Conservation (phyloP, 2,113 vertebrate species). For the Ondatra zibethicus region DNA sequence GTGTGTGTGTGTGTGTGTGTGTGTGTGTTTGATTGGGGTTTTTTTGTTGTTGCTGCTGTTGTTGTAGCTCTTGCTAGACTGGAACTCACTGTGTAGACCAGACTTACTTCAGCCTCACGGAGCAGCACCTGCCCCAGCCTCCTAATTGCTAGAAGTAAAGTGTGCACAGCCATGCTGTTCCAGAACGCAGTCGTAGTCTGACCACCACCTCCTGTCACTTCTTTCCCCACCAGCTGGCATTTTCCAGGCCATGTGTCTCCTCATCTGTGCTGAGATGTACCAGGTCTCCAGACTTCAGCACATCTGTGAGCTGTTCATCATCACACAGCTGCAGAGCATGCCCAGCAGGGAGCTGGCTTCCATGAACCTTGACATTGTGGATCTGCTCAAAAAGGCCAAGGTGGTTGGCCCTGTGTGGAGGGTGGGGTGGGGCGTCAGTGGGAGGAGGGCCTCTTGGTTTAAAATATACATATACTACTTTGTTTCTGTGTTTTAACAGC, state of each 20-base stretch:
- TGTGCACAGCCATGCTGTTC: not conserved
- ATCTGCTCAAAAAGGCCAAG: conserved; percentile 95
- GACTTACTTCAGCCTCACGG: not conserved
- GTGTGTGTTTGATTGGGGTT: not conserved
- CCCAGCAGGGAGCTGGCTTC: conserved; percentile 95
- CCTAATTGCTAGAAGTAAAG: not conserved
- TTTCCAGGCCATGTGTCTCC: conserved; percentile 96
- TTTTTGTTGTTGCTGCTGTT: not conserved
- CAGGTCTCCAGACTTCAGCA: conserved; percentile 97
- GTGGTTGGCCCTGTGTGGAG: conserved; percentile 78
- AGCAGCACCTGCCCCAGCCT: not conserved
- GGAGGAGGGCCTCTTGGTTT: not conserved
- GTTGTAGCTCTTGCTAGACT: not conserved
- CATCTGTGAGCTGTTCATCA: conserved; percentile 96
- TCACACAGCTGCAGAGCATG: conserved; percentile 97
- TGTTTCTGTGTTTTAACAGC: not conserved
- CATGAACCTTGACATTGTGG: conserved; percentile 94
- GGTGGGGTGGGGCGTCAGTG: not conserved
- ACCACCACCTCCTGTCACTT: not conserved
- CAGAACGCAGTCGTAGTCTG: not conserved
- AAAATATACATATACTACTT: not conserved
- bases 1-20: not conserved
- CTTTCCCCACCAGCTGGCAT: conserved; percentile 90
- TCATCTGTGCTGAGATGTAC: conserved; percentile 99
- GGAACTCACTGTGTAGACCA: not conserved